A percentile compares a stretch with the other conserved stretches of the same genome.
These are phyloP conservation scores for Gavia stellata DNA, from an alignment of 2,113 vertebrate species.

Conservation along the genomic window DNA sequence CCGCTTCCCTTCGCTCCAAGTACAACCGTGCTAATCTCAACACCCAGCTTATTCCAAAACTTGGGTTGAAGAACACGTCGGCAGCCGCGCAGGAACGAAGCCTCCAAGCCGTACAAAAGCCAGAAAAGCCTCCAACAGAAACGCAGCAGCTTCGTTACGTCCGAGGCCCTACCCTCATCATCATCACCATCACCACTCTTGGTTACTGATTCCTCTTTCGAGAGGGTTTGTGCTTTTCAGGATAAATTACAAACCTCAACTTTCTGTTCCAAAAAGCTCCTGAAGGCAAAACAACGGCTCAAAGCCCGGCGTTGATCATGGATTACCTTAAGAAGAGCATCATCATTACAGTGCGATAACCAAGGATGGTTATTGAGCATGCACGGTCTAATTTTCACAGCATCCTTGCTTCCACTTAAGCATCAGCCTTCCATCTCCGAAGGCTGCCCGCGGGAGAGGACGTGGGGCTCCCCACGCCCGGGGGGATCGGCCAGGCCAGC, in stretches of 20 bases:
- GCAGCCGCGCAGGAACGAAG: not conserved
- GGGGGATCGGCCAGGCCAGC: not conserved
- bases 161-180: not conserved
- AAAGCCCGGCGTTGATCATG: fast-evolving
- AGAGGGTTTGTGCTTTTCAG: not conserved
- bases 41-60: not conserved
- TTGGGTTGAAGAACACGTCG: fast-evolving
- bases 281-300: not conserved
- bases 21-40: not conserved
- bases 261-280: not conserved
- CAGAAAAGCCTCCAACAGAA: not conserved
- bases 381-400: too few species aligned
- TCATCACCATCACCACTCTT: too few species aligned
- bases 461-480: not conserved
- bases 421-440: too few species aligned
- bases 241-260: not conserved
- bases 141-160: fast-evolving
- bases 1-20: not conserved
- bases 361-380: too few species aligned
- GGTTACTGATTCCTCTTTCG: not conserved
- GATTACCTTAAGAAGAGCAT: not conserved
- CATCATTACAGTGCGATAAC: not conserved
- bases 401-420: not conserved
- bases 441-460: not conserved
- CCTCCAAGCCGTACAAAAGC: not conserved